Conservation (phyloP, 2,888 invertebrate species). For the Caenorhabditis virilis region DNA sequence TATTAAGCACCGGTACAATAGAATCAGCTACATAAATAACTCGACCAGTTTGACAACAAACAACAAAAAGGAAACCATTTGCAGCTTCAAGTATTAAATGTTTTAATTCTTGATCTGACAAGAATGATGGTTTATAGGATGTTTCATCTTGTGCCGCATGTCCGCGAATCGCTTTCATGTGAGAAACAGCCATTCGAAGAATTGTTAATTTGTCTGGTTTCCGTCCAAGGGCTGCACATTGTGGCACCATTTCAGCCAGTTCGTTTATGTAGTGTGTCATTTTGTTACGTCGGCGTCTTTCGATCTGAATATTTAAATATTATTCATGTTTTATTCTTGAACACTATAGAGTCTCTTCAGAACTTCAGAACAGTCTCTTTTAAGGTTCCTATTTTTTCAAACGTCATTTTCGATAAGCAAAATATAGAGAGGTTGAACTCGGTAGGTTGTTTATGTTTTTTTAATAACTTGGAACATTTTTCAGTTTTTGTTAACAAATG, state of each 20-base stretch:
- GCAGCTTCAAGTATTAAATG: slow-evolving; percentile 98
- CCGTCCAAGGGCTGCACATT: slow-evolving; percentile 87
- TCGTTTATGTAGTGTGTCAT: slow-evolving; percentile 99
- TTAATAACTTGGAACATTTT: too few species aligned
- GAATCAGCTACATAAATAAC: slow-evolving; percentile 98
- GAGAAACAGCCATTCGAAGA: slow-evolving; percentile 97
- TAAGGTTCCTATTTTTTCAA: too few species aligned
- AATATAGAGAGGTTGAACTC: too few species aligned
- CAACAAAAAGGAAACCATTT: slow-evolving; percentile 94
- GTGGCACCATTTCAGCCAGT: slow-evolving; percentile 98
- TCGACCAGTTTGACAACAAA: slow-evolving; percentile 93
- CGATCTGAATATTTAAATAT: slow-evolving; percentile 76
- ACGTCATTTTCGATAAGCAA: too few species aligned
- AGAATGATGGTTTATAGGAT: slow-evolving; percentile 95
- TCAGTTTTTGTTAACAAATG: too few species aligned
- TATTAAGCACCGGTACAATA: slow-evolving; percentile 93
- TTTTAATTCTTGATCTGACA: slow-evolving; percentile 97
- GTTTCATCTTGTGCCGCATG: slow-evolving; percentile 72
- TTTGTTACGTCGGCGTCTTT: slow-evolving; percentile 95
- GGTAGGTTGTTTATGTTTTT: too few species aligned
- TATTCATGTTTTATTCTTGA: neutral
- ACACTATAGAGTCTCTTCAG: neutral
- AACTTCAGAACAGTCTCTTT: too few species aligned
- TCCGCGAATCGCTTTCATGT: slow-evolving; percentile 86
- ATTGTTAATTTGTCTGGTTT: slow-evolving; percentile 99